These are phyloP conservation scores for Lepus oiostolus DNA, from an alignment of 2,797 vertebrate genomes.

Conservation along the genomic window DNA sequence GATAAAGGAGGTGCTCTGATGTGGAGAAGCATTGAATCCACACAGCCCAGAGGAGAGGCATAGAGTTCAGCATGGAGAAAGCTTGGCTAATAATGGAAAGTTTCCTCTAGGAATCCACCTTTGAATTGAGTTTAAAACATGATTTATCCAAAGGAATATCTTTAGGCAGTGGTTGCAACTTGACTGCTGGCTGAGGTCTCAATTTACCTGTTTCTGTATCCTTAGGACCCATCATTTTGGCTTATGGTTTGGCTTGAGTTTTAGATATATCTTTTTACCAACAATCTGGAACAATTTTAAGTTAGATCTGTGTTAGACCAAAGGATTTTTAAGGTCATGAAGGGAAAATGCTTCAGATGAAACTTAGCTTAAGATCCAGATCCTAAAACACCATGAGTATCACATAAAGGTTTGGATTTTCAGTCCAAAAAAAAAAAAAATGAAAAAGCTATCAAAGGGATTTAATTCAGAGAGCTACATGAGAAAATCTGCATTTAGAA, in stretches of 20 bases:
- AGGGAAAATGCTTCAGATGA: neutral
- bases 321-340: neutral
- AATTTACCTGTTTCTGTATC: neutral
- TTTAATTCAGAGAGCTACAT: conserved; percentile 62
- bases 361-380: neutral
- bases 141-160: neutral
- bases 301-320: neutral
- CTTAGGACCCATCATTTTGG: neutral
- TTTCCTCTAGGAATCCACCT: neutral
- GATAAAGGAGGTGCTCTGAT: neutral
- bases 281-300: neutral
- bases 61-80: neutral
- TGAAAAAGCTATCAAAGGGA: neutral
- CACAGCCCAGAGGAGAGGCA: neutral
- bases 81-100: neutral
- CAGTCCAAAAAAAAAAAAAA: neutral
- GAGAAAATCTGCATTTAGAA: conserved; percentile 61
- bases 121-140: neutral
- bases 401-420: neutral
- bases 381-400: neutral
- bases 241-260: neutral
- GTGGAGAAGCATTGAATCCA: neutral
- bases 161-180: neutral
- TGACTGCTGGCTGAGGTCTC: neutral
- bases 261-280: neutral